Percentiles rank a stretch among this genome's conserved stretches.
Evolutionary conservation across 2,797 vertebrate species (phyloP).

Genomic region (Pseudochromis fuscus): DNA sequence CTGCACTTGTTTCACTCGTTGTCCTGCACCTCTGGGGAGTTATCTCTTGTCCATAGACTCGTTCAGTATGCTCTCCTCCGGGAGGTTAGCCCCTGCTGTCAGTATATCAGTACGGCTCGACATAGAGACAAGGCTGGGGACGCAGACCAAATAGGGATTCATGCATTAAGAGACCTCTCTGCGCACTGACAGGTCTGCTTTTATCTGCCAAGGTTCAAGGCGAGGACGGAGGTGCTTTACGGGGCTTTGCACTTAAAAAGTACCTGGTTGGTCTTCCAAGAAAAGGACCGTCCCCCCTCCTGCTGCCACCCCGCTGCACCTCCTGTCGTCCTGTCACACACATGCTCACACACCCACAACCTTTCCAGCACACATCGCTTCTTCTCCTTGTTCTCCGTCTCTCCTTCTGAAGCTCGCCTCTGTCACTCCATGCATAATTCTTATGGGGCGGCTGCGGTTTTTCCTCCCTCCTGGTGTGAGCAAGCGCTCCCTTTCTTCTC

Average conservation of each 20-base stretch:
- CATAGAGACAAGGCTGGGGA: constrained; percentile 56
- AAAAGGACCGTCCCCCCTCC: background rate
- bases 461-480: constrained; percentile 52
- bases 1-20: constrained; percentile 6
- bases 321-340: background rate
- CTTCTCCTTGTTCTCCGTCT: constrained; percentile 10
- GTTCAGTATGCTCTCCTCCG: constrained; percentile 2
- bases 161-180: constrained; percentile 54
- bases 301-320: background rate
- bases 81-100: constrained; percentile 61
- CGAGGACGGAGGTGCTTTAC: constrained; percentile 50
- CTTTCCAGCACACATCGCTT: constrained; percentile 7
- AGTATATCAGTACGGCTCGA: constrained; percentile 38
- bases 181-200: constrained; percentile 62
- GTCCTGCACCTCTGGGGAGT: constrained; percentile 28
- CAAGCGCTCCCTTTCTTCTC: constrained; percentile 66
- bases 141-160: constrained; percentile 39
- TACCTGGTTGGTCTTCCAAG: constrained; percentile 30
- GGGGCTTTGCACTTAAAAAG: constrained; percentile 66
- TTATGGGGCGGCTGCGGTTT: constrained; percentile 53
- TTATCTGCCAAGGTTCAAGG: constrained; percentile 72
- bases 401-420: constrained; percentile 55
- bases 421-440: constrained; percentile 74
- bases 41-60: constrained; percentile 35
- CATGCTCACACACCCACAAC: background rate